Base-by-base conservation (phyloP, 2,888 invertebrate genomes). In the Agonopterix alstromeriana region DNA sequence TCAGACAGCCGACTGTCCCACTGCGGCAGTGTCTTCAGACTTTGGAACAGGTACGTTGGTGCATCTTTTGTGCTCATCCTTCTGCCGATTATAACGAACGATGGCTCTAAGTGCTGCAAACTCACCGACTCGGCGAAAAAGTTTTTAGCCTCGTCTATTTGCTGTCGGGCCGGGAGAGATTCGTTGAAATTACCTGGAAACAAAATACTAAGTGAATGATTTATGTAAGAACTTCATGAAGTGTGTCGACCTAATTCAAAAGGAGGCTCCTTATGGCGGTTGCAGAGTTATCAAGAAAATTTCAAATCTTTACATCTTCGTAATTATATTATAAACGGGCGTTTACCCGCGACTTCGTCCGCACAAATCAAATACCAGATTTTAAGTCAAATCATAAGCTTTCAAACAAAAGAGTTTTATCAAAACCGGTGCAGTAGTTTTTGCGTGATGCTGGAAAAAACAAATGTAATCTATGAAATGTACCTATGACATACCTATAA, bases 401-500 rank as follows among this genome's bases (percentile, higher is more conserved):
- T 17, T 17, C 3, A 17, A 17, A 17, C 3, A 17, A 17, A 17
- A 17, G 4, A 17, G 17, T 17, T 17, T 17, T 4, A 17, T 17
- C 17, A 17, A 17, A 17, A 17, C 4, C 17, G 17, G 17, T 17
- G 2, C 17, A 17, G 17, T 17, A 17, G 17, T 17, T 17, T 17
- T 17, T 17, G 17, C 2, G 17, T 17, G 17, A 17, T 17, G 17
- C 17, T 17, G 3, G 3, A 17, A 17, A 2, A 17, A 17, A 17
- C 2, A 17, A 17, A 17, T 1, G 1, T 36, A 36, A 48, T 41
- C 36, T 9, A 35, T 41, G 38, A 9, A 35, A 46, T 17, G 17
- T 17, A 17, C 27, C 27, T 27, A 38, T 9, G 27, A 53, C 58
- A 60, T 65, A 88, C 89, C 89, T 52, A 89, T 82, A 55, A 88